Evolutionary conservation across 1,140 invertebrate genomes (phyloP), one percentile per base, ranked within the genome.

Genomic region (Laupala kohalensis): DNA sequence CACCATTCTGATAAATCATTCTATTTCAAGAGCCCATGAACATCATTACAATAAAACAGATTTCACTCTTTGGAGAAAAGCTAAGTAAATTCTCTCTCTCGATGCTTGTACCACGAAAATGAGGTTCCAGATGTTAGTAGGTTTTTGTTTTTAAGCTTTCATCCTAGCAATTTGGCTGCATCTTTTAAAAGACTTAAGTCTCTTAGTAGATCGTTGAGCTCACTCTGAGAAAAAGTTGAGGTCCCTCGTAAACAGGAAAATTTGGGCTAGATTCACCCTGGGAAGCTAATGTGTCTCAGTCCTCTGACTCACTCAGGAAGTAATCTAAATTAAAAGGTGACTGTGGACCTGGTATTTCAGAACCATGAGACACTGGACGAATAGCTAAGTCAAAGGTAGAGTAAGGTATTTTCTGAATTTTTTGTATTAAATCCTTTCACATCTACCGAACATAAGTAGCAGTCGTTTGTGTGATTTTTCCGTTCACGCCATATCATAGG

Each of bases 1-100:
- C 75, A 74, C 74, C 75, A 78, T 67, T 77, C 65, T 71, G 13
- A 29, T 29, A 66, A 67, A 25, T 69, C 66, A 73, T 64, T 71
- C 29, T 66, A 65, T 69, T 67, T 73, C 72, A 30, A 72, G n/a
- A n/a, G n/a, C n/a, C n/a, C n/a, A n/a, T 69, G 19, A 19, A 37
- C 37, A 37, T 63, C 62, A 70, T 73, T n/a, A n/a, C n/a, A n/a
- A n/a, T n/a, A n/a, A n/a, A n/a, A n/a, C n/a, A n/a, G n/a, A n/a
- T n/a, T n/a, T n/a, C n/a, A n/a, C n/a, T n/a, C n/a, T n/a, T n/a
- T n/a, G n/a, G n/a, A n/a, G n/a, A n/a, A n/a, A n/a, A n/a, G n/a
- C n/a, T n/a, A n/a, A n/a, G n/a, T n/a, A n/a, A n/a, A n/a, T n/a
- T n/a, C n/a, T n/a, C n/a, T n/a, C n/a, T n/a, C n/a, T n/a, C n/a